Evolutionary conservation across 2,888 invertebrate species (phyloP).

Genomic region (Aleiodes alternator): DNA sequence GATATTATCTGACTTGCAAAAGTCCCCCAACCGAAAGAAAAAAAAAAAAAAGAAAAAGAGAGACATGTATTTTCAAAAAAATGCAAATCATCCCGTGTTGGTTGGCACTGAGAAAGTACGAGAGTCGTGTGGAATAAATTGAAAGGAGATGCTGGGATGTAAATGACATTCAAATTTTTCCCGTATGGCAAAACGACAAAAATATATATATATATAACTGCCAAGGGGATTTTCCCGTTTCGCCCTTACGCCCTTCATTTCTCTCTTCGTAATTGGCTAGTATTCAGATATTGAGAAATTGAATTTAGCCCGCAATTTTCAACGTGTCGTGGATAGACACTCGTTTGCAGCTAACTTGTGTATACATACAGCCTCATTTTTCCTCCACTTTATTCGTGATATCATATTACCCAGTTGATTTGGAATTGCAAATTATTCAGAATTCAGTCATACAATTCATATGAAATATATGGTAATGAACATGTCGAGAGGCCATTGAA

Average conservation of each 20-base stretch:
- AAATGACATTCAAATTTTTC: conserved; percentile 72
- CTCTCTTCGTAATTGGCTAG: conserved; percentile 68
- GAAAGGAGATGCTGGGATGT: conserved; percentile 64
- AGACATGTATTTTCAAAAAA: conserved; percentile 54
- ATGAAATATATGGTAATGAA: too few species aligned
- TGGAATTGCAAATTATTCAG: too few species aligned
- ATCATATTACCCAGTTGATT: too few species aligned
- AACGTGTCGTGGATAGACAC: conserved; percentile 50
- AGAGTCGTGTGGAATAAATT: conserved; percentile 66
- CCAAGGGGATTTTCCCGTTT: background rate
- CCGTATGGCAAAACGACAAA: conserved; percentile 67
- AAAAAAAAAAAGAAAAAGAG: conserved; percentile 37
- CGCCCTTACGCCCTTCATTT: conserved; percentile 18
- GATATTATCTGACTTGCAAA: conserved; percentile 59
- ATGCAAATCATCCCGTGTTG: conserved; percentile 68
- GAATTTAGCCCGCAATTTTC: conserved; percentile 64
- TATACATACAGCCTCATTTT: background rate
- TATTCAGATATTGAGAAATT: conserved; percentile 71
- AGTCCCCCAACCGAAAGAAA: conserved; percentile 37
- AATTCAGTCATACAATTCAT: too few species aligned
- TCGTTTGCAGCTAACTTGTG: conserved; percentile 25
- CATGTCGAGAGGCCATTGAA: background rate
- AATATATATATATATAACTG: conserved; percentile 61
- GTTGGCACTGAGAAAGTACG: conserved; percentile 22
- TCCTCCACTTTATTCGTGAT: background rate